Evolutionary conservation across 1,140 invertebrate species (phyloP).

Genomic region (Penaeus vannamei): DNA sequence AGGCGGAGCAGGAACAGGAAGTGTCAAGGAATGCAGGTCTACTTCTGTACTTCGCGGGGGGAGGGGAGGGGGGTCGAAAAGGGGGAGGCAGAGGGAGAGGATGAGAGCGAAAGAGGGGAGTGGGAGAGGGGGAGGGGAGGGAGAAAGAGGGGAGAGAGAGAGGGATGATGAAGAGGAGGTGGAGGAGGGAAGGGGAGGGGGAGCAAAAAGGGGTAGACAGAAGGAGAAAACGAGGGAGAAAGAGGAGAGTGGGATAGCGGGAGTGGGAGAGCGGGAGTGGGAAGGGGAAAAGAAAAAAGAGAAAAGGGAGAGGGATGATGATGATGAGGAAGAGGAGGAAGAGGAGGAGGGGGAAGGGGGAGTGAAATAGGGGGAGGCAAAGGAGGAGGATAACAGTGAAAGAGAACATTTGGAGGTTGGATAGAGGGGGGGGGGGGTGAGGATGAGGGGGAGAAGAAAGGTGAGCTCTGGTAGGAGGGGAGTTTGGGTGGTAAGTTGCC

Average conservation of each 20-base stretch:
- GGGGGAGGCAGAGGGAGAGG: too few species aligned
- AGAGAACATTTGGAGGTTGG: too few species aligned
- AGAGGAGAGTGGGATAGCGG: not conserved
- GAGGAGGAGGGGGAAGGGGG: not conserved
- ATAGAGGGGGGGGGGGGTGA: too few species aligned
- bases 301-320: not conserved
- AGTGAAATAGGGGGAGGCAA: not conserved
- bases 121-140: not conserved
- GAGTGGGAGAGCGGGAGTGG: constrained; percentile 22
- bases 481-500: too few species aligned
- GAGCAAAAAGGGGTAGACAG: not conserved
- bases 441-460: too few species aligned
- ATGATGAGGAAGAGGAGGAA: not conserved
- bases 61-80: too few species aligned
- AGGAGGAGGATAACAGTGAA: not conserved
- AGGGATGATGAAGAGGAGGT: too few species aligned
- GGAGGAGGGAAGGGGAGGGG: not conserved
- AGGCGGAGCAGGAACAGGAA: too few species aligned
- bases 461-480: too few species aligned
- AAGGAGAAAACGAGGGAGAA: not conserved
- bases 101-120: too few species aligned
- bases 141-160: not conserved
- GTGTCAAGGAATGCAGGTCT: too few species aligned
- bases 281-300: not conserved
- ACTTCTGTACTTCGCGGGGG: too few species aligned